A percentile compares a stretch with the other conserved stretches of the same genome.
phyloP scores from a whole-genome alignment of 2,888 invertebrate species.

The Andricus curvator region DNA sequence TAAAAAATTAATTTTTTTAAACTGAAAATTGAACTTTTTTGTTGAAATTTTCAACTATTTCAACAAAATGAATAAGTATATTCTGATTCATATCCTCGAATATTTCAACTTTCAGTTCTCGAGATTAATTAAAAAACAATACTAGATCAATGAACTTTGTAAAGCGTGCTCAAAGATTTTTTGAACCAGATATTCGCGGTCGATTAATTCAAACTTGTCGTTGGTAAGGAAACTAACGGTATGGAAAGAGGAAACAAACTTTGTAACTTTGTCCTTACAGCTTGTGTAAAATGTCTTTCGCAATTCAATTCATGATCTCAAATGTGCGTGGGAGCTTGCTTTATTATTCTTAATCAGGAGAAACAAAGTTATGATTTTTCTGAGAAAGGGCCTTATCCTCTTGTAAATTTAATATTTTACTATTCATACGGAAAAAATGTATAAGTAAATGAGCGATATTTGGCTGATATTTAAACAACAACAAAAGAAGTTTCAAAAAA shows the following conservation, averaged over 20 bases:
- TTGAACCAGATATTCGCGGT: neutral
- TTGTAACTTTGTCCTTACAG: constrained; percentile 13
- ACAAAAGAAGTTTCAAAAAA: too few relatives aligned
- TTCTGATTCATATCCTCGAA: neutral
- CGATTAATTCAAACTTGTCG: constrained; percentile 10
- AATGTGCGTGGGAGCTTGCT: neutral
- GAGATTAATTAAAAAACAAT: constrained; percentile 4
- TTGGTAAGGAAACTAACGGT: constrained; percentile 2
- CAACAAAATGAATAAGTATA: neutral
- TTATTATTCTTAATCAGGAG: neutral
- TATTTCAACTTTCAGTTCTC: constrained; percentile 12
- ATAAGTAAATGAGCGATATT: too few relatives aligned
- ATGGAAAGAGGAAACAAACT: constrained; percentile 10
- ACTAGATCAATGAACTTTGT: constrained; percentile 17
- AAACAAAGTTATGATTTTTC: neutral
- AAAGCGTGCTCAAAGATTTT: constrained; percentile 16
- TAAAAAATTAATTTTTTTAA: too few relatives aligned
- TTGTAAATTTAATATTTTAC: too few relatives aligned
- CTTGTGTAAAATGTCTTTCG: constrained; percentile 11
- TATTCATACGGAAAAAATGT: too few relatives aligned
- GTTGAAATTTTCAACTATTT: too few relatives aligned
- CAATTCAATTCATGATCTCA: neutral
- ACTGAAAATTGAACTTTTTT: too few relatives aligned
- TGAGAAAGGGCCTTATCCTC: neutral
- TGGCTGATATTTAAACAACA: too few relatives aligned